Base-by-base conservation (phyloP, 2,888 invertebrate species). In the Drosophila diplacantha region DNA sequence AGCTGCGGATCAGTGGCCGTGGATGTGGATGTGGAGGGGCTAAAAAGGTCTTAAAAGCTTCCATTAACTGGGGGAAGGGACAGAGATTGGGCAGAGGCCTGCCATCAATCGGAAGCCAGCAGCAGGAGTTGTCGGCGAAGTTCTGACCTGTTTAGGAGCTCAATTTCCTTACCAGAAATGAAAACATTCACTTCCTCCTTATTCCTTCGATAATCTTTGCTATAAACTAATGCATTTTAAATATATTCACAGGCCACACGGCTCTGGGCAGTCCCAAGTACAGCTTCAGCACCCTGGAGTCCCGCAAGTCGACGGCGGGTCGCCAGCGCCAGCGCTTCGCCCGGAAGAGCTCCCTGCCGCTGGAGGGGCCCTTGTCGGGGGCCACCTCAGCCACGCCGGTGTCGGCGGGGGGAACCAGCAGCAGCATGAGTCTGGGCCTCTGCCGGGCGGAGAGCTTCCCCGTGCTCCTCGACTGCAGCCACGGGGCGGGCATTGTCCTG, bases 221-320 rank as follows among this genome's bases (percentile, higher is more conserved):
- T 38, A 6, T 20, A 34, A 31, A 32, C 37, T 38, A 9, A 43
- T 41, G 9, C 22, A 14, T 9, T n/a, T 35, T 12, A 4, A 1
- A 22, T 22, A 37, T 2, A 20, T 39, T 14, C 5, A 3, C 72
- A 86, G 86, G 86, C 75, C 84, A 87, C 75, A 79, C 83, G 18
- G 73, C 85, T 18, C 75, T 88, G 62, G 87, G 86, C 68, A 90
- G 90, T 80, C 90, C 91, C 41, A 90, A 90, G 76, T 89, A 90
- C 68, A 90, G 90, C 74, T 91, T 90, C 86, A 91, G 89, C 84
- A 91, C 91, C 38, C 84, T 91, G 71, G 91, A 90, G 76, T 91
- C 90, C 37, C 88, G 90, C 68, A 89, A 90, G 71, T 90, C 67
- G 5, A 50, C 67, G 31, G 52, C 55, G 6, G 75, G 83, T 6